Evolutionary conservation across 2,888 invertebrate genomes (phyloP).

Genomic region (Neria commutata): DNA sequence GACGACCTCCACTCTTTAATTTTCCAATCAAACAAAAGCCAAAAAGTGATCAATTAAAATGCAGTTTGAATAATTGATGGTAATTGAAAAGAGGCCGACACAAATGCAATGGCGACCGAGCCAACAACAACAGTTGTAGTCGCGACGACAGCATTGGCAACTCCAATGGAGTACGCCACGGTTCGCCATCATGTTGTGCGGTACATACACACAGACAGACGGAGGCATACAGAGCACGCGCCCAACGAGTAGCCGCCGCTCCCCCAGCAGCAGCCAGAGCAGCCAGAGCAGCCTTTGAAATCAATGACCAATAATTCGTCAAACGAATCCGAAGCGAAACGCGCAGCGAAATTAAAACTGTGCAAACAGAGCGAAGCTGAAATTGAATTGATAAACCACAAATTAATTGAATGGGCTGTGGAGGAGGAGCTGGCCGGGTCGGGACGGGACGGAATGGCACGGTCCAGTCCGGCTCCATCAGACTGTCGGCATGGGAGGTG

Average conservation of each 20-base stretch:
- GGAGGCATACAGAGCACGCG: not conserved
- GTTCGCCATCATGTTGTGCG: not conserved
- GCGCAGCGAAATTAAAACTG: slow-evolving; percentile 37
- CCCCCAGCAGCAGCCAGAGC: not conserved
- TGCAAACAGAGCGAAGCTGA: slow-evolving; percentile 40
- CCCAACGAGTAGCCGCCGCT: not conserved
- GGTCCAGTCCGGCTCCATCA: too few species aligned
- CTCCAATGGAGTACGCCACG: not conserved
- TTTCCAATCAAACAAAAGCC: slow-evolving; percentile 38
- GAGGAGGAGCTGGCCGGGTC: too few species aligned
- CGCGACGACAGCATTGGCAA: not conserved
- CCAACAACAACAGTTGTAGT: slow-evolving; percentile 1
- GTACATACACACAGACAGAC: slow-evolving; percentile 9
- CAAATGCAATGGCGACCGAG: slow-evolving; percentile 10
- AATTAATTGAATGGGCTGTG: slow-evolving; percentile 56
- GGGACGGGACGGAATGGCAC: too few species aligned
- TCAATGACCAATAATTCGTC: slow-evolving; percentile 54
- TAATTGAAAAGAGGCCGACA: slow-evolving; percentile 53
- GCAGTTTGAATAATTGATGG: slow-evolving; percentile 61
- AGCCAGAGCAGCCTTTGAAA: slow-evolving; percentile 30
- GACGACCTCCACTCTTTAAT: too few species aligned
- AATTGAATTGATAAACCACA: slow-evolving; percentile 62
- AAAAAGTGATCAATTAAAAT: slow-evolving; percentile 61
- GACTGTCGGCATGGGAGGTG: too few species aligned
- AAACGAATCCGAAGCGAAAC: slow-evolving; percentile 44